These are phyloP conservation scores for Heliconius charithonia DNA, from an alignment of 2,888 invertebrate species.

Conservation along the genomic window DNA sequence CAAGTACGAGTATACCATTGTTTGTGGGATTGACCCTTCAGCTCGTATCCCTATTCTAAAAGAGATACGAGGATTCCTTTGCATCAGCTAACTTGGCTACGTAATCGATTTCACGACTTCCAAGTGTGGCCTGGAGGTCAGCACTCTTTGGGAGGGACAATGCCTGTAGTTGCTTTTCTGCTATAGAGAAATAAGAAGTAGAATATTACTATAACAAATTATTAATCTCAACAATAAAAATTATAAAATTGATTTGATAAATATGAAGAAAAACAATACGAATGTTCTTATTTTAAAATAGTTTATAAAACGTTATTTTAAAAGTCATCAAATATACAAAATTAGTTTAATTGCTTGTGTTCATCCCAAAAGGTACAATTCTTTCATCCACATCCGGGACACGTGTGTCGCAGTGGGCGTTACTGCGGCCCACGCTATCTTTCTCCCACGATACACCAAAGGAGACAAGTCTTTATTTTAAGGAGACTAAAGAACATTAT, in stretches of 20 bases:
- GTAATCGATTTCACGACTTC: too few species aligned
- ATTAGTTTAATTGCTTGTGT: slow-evolving; percentile 78
- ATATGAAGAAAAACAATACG: neutral
- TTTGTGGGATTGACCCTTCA: too few species aligned
- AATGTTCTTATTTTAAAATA: neutral
- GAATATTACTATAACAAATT: neutral
- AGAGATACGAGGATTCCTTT: too few species aligned
- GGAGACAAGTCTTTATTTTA: slow-evolving; percentile 3
- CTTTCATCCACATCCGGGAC: slow-evolving; percentile 57
- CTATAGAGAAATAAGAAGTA: too few species aligned
- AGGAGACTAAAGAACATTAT: neutral
- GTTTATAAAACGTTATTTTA: neutral
- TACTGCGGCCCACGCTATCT: slow-evolving; percentile 41
- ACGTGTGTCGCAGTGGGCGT: slow-evolving; percentile 56
- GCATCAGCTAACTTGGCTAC: too few species aligned
- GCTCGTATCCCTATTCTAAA: too few species aligned
- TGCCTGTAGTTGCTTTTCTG: too few species aligned
- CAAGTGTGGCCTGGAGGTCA: too few species aligned
- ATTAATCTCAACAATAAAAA: neutral
- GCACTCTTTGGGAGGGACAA: too few species aligned
- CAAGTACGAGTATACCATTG: too few species aligned
- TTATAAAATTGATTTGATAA: neutral
- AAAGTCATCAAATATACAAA: slow-evolving; percentile 21
- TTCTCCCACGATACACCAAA: slow-evolving; percentile 17
- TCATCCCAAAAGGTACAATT: slow-evolving; percentile 44